phyloP scores from a whole-genome alignment of 2,113 vertebrate species.

The Pygoscelis adeliae region DNA sequence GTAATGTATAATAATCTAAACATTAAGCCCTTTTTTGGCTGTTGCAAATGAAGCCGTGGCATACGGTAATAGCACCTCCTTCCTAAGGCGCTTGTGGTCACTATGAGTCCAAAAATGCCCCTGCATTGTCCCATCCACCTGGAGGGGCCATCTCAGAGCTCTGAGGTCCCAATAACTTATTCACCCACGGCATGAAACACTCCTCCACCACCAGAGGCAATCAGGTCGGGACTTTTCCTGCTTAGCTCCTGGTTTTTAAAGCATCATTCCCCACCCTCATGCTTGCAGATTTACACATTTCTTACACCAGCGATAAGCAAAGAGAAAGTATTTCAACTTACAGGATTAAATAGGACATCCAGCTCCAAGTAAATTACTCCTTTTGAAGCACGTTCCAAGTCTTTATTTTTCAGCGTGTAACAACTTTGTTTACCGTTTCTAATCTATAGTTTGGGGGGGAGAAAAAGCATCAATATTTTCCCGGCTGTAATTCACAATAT shows the following conservation, averaged over 20 bases:
- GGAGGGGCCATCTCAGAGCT: background rate
- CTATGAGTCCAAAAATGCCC: background rate
- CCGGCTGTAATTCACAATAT: background rate
- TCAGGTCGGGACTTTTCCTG: background rate
- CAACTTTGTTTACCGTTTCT: conserved; percentile 85
- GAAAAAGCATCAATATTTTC: conserved; percentile 30
- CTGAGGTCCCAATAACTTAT: background rate
- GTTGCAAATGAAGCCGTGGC: background rate
- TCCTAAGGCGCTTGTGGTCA: background rate
- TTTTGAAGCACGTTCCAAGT: conserved; percentile 84
- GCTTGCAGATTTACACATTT: background rate
- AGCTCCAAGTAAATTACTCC: conserved; percentile 90
- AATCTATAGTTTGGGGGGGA: conserved; percentile 78
- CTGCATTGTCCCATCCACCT: background rate
- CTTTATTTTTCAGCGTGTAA: conserved; percentile 88
- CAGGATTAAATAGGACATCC: conserved; percentile 91
- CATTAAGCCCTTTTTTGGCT: background rate
- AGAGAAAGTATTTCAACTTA: conserved; percentile 72
- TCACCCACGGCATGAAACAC: background rate
- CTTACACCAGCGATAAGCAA: background rate
- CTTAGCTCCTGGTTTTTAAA: background rate
- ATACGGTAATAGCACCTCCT: background rate
- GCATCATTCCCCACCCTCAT: background rate
- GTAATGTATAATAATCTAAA: background rate
- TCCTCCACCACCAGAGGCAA: background rate